Percentiles rank a stretch among this genome's conserved stretches.
Conservation (phyloP, 2,113 vertebrate genomes). For the Chaetodon auriga region DNA sequence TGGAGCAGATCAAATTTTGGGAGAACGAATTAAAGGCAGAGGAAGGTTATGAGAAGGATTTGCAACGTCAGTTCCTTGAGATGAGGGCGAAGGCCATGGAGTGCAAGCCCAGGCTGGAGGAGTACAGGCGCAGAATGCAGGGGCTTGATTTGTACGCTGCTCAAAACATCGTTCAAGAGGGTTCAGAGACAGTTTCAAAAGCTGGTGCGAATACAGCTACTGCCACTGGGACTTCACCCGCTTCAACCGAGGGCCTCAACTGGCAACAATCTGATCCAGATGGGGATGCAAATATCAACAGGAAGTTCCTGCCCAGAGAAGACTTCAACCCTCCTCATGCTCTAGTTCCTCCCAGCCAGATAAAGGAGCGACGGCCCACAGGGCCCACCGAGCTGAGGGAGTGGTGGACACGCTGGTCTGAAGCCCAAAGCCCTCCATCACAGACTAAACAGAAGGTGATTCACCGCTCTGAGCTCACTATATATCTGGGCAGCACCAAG, state of each 20-base stretch:
- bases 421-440: conserved; percentile 57
- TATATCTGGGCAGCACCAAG: conserved; percentile 78
- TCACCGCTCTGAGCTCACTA: conserved; percentile 82
- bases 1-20: conserved; percentile 83
- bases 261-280: conserved; percentile 20
- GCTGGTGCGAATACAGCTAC: neutral
- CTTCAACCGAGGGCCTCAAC: conserved; percentile 6
- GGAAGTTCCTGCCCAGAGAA: conserved; percentile 66
- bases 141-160: conserved; percentile 39
- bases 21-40: conserved; percentile 84
- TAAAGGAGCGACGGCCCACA: conserved; percentile 66
- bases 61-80: conserved; percentile 82
- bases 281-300: conserved; percentile 47
- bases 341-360: conserved; percentile 69
- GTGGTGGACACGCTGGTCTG: conserved; percentile 81
- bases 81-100: conserved; percentile 75
- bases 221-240: neutral
- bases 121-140: conserved; percentile 70
- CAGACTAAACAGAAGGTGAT: conserved; percentile 55
- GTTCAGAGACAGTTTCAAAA: conserved; percentile 4
- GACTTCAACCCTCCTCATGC: conserved; percentile 54
- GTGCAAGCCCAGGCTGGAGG: conserved; percentile 81
- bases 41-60: conserved; percentile 75
- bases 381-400: conserved; percentile 80
- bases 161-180: neutral